Conservation (phyloP, 1,140 invertebrate species). For the Drosophila ficusphila region DNA sequence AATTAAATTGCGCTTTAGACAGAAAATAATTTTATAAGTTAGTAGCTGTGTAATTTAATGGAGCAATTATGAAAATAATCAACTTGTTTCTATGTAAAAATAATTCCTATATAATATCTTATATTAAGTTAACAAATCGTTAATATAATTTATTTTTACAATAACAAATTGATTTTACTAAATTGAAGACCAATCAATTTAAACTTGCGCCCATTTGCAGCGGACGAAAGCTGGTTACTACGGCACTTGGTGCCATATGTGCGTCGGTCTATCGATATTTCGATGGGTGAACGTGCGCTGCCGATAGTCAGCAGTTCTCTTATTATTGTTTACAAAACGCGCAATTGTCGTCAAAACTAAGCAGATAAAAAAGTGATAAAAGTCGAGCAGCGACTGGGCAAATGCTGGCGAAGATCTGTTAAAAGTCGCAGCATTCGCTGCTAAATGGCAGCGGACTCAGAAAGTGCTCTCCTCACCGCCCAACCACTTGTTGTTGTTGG, state of each 20-base stretch:
- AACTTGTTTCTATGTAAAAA: no score
- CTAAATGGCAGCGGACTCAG: not conserved
- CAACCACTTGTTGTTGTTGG: conserved; percentile 49
- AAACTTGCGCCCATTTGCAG: not conserved
- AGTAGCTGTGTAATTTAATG: no score
- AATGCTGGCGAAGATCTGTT: conserved; percentile 5
- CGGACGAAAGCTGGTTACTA: not conserved
- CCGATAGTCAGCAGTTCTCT: conserved; percentile 1
- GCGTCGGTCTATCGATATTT: not conserved
- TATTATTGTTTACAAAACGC: conserved; percentile 37
- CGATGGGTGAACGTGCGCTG: conserved; percentile 6
- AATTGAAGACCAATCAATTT: not conserved
- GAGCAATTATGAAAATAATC: no score
- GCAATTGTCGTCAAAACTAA: not conserved
- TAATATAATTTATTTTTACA: not conserved
- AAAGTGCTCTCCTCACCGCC: not conserved
- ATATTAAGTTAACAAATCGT: not conserved
- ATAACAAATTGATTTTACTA: no score
- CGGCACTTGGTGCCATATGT: not conserved
- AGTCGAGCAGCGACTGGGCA: not conserved
- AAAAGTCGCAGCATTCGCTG: conserved; percentile 11
- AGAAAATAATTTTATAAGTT: conserved; percentile 3
- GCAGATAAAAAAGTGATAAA: conserved; percentile 9
- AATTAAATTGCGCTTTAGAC: conserved; percentile 2
- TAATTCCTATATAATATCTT: no score